phyloP scores from a whole-genome alignment of 1,140 invertebrate genomes.

The Calliphora vicina region DNA sequence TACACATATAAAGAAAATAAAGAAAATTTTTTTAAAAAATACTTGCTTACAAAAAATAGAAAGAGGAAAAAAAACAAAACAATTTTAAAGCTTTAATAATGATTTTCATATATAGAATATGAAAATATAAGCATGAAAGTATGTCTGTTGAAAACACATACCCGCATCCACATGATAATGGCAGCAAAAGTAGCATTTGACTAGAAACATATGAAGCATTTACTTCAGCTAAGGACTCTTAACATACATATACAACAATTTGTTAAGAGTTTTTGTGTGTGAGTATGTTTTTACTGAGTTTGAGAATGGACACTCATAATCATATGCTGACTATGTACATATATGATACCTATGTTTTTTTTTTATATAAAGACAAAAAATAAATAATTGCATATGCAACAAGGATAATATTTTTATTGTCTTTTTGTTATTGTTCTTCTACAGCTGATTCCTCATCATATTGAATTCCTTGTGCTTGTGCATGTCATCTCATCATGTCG shows the following conservation, averaged over 20 bases:
- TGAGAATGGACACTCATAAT: not conserved
- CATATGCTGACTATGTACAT: not conserved
- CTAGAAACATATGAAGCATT: not conserved
- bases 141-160: not conserved
- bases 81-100: not conserved
- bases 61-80: not conserved
- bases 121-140: not conserved
- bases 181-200: not conserved
- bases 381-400: constrained; percentile 12
- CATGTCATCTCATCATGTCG: not conserved
- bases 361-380: not conserved
- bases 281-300: not conserved
- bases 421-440: not conserved
- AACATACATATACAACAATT: not conserved
- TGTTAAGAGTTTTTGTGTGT: no score
- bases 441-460: not conserved
- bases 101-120: no score
- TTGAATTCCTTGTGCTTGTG: not conserved
- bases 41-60: not conserved
- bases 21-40: not conserved
- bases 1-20: not conserved
- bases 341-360: no score
- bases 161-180: not conserved
- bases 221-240: not conserved
- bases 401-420: not conserved